phyloP scores from a whole-genome alignment of 1,140 invertebrate genomes.

The Matsumurasca onukii region DNA sequence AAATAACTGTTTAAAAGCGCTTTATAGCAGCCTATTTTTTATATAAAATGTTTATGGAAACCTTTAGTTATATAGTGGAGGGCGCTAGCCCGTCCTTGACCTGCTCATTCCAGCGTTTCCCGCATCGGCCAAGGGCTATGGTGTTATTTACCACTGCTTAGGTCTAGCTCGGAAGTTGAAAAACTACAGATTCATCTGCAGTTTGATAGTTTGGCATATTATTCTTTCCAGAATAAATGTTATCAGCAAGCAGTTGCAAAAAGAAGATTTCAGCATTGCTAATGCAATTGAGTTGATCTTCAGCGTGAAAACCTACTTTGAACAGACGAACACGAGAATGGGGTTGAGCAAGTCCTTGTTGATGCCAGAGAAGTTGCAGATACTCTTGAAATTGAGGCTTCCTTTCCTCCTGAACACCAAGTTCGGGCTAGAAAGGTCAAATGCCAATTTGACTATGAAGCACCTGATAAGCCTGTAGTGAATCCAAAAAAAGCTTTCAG shows the following conservation, averaged over 20 bases:
- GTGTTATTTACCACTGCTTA: no score
- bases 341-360: not conserved
- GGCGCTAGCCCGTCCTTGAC: no score
- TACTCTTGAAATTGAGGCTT: conserved; percentile 1
- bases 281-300: not conserved
- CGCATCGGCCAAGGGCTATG: no score
- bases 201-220: not conserved
- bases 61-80: no score
- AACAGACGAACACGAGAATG: not conserved
- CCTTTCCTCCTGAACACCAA: not conserved
- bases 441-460: conserved; percentile 3
- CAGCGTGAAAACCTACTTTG: not conserved
- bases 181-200: not conserved
- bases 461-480: not conserved
- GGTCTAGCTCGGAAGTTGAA: not conserved
- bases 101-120: no score
- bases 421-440: not conserved
- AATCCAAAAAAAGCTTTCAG: not conserved
- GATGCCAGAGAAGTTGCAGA: conserved; percentile 13
- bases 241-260: not conserved
- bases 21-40: no score
- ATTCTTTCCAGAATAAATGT: not conserved
- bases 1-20: no score
- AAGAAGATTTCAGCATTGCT: not conserved
- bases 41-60: no score